phyloP scores from a whole-genome alignment of 2,113 vertebrate species.

The Lepidothrix coronata region DNA sequence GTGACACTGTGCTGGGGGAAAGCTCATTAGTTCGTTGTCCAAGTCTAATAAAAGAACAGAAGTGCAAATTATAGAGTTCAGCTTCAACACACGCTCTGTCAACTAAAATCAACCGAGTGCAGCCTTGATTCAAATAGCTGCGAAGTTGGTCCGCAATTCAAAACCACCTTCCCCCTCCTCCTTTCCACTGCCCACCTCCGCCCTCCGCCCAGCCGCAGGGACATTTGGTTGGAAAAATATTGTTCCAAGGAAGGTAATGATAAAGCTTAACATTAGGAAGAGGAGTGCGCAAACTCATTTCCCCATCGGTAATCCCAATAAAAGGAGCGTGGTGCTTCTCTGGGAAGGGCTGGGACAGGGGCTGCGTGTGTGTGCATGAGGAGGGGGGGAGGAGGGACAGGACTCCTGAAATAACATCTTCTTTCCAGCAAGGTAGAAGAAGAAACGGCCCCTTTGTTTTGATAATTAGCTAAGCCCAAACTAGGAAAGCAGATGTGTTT shows the following conservation, averaged over 20 bases:
- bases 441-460: conserved; percentile 74
- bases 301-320: conserved; percentile 79
- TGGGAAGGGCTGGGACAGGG: conserved; percentile 56
- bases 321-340: conserved; percentile 68
- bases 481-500: conserved; percentile 82
- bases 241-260: conserved; percentile 76
- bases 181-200: conserved; percentile 42
- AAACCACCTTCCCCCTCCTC: conserved; percentile 8
- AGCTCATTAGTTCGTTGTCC: conserved; percentile 92
- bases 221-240: conserved; percentile 76
- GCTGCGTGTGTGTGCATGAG: not conserved
- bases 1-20: conserved; percentile 85
- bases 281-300: conserved; percentile 75
- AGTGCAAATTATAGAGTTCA: conserved; percentile 89
- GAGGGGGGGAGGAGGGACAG: not conserved
- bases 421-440: conserved; percentile 76
- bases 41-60: conserved; percentile 90
- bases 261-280: conserved; percentile 75
- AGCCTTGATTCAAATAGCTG: conserved; percentile 81
- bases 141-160: conserved; percentile 68
- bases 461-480: conserved; percentile 78
- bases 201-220: conserved; percentile 47
- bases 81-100: conserved; percentile 89
- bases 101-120: conserved; percentile 83
- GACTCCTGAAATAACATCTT: conserved; percentile 78